Conservation (phyloP, 2,888 invertebrate genomes). For the Plagiodera versicolora region DNA sequence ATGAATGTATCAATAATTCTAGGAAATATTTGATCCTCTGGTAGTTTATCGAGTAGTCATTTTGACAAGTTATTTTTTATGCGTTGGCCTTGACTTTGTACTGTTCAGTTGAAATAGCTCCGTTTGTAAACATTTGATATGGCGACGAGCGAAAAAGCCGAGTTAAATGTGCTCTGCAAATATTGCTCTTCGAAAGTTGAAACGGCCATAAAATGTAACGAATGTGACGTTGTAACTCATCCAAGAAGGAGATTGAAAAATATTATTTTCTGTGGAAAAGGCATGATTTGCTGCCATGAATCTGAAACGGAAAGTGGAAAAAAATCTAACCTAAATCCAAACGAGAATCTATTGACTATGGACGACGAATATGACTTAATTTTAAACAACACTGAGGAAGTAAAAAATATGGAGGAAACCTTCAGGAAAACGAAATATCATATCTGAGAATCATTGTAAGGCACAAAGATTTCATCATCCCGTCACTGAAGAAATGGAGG, state of each 20-base stretch:
- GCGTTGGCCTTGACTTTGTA: too few relatives aligned
- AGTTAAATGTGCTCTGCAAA: not conserved
- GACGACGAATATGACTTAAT: too few relatives aligned
- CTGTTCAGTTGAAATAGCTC: too few relatives aligned
- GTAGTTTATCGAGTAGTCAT: too few relatives aligned
- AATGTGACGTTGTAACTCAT: not conserved
- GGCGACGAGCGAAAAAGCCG: conserved; percentile 1
- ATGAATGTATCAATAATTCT: too few relatives aligned
- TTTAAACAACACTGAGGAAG: too few relatives aligned
- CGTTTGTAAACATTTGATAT: too few relatives aligned
- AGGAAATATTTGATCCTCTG: too few relatives aligned
- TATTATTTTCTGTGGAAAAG: too few relatives aligned
- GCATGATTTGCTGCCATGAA: not conserved
- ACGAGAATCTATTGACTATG: not conserved
- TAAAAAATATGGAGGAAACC: too few relatives aligned
- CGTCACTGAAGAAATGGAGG: too few relatives aligned
- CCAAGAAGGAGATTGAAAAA: not conserved
- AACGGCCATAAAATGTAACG: not conserved
- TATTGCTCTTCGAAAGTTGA: not conserved
- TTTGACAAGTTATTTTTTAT: too few relatives aligned
- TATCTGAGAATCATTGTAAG: not conserved
- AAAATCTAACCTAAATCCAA: not conserved
- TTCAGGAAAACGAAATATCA: not conserved
- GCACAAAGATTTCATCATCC: not conserved
- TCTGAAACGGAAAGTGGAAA: not conserved